These are phyloP conservation scores for Drepanosiphum platanoidis DNA, from an alignment of 2,888 invertebrate species.

Conservation along the genomic window DNA sequence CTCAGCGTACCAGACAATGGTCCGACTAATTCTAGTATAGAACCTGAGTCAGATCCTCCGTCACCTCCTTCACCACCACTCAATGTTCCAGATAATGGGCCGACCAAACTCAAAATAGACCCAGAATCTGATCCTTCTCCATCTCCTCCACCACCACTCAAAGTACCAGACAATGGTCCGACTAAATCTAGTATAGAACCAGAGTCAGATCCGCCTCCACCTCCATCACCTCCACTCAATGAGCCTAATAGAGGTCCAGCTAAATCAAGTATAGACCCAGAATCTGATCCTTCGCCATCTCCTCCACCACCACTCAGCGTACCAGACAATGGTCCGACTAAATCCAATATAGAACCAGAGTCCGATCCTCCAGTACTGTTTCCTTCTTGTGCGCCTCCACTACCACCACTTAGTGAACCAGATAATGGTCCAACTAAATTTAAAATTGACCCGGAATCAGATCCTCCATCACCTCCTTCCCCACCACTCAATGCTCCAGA, in stretches of 20 bases:
- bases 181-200: not conserved
- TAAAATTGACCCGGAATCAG: conserved; percentile 24
- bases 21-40: not conserved
- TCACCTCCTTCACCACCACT: conserved; percentile 51
- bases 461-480: not conserved
- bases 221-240: not conserved
- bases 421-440: not conserved
- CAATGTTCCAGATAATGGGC: not conserved
- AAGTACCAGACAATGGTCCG: not conserved
- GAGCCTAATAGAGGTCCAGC: not conserved
- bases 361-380: conserved; percentile 16
- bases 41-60: conserved; percentile 2
- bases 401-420: not conserved
- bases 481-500: not conserved
- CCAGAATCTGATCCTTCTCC: not conserved
- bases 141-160: not conserved
- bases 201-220: not conserved
- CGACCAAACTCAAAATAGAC: not conserved
- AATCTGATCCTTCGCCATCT: not conserved
- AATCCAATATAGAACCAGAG: conserved; percentile 56
- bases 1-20: not conserved
- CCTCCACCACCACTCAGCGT: not conserved
- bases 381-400: not conserved
- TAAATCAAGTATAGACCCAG: not conserved
- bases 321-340: conserved; percentile 46